Conservation (phyloP, 2,113 vertebrate genomes). For the Erpornis zantholeuca region DNA sequence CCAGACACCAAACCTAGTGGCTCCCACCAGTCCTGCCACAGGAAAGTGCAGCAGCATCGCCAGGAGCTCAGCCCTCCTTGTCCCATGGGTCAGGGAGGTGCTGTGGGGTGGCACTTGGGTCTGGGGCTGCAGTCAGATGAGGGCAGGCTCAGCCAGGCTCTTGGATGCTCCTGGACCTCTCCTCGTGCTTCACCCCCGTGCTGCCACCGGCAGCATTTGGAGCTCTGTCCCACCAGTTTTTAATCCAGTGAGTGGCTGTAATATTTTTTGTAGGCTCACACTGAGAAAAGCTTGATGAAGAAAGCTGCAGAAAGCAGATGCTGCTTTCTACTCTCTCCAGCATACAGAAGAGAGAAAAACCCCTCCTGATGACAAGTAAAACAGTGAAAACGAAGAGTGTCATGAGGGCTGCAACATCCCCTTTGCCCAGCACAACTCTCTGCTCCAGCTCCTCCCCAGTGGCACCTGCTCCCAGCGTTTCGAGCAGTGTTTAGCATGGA, state of each 20-base stretch:
- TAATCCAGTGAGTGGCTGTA: neutral
- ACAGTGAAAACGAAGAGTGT: neutral
- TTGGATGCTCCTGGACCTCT: neutral
- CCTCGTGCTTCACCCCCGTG: neutral
- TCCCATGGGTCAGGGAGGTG: accelerated
- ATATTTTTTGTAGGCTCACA: neutral
- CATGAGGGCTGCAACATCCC: accelerated
- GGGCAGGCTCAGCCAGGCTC: neutral
- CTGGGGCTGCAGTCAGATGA: neutral
- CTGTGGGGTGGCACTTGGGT: accelerated
- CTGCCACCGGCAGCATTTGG: neutral
- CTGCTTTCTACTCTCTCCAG: neutral
- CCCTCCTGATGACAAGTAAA: neutral
- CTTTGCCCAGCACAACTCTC: neutral
- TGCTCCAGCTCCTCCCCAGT: neutral
- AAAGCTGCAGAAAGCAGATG: neutral
- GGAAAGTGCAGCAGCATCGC: neutral
- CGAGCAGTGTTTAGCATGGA: neutral
- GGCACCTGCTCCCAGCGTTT: neutral
- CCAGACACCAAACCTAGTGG: accelerated
- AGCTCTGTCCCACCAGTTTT: neutral
- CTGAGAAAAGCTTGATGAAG: neutral
- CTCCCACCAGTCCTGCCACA: neutral
- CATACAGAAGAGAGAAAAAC: neutral
- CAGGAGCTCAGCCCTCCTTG: neutral